phyloP scores from a whole-genome alignment of 2,797 vertebrate genomes.

The Anabas testudineus region DNA sequence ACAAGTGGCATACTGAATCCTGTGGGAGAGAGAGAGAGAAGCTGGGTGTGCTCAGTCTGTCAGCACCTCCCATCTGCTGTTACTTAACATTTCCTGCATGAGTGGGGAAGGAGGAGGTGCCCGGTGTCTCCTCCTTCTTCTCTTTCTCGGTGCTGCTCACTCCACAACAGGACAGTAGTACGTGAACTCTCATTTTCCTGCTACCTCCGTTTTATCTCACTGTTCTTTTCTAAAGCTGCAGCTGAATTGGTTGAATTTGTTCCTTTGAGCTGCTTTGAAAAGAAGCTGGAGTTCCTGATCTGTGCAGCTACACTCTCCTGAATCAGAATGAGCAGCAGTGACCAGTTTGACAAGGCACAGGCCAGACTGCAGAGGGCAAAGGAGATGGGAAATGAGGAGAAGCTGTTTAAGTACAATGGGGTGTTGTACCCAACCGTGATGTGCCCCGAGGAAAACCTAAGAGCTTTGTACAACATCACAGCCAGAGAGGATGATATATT shows the following conservation, averaged over 20 bases:
- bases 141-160: neutral
- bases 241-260: too few relatives aligned
- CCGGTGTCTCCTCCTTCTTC: conserved; percentile 28
- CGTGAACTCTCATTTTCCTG: neutral
- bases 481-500: conserved; percentile 83
- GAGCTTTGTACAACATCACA: conserved; percentile 74
- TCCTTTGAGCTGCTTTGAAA: too few relatives aligned
- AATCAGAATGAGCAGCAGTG: conserved; percentile 48
- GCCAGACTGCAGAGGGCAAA: conserved; percentile 57
- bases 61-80: too few relatives aligned
- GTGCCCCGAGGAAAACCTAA: conserved; percentile 76
- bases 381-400: conserved; percentile 73
- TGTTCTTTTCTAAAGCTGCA: too few relatives aligned
- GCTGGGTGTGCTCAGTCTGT: too few relatives aligned
- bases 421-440: conserved; percentile 80
- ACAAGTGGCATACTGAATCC: too few relatives aligned
- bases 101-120: conserved; percentile 30
- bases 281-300: neutral
- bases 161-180: neutral
- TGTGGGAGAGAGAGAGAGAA: too few relatives aligned
- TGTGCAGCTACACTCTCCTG: neutral
- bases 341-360: rapidly evolving
- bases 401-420: conserved; percentile 78
- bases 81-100: neutral
- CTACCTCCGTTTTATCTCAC: neutral